A percentile compares a stretch with the other conserved stretches of the same genome.
These are phyloP conservation scores for Sogatella furcifera DNA, from an alignment of 1,140 invertebrate species.

Conservation along the genomic window DNA sequence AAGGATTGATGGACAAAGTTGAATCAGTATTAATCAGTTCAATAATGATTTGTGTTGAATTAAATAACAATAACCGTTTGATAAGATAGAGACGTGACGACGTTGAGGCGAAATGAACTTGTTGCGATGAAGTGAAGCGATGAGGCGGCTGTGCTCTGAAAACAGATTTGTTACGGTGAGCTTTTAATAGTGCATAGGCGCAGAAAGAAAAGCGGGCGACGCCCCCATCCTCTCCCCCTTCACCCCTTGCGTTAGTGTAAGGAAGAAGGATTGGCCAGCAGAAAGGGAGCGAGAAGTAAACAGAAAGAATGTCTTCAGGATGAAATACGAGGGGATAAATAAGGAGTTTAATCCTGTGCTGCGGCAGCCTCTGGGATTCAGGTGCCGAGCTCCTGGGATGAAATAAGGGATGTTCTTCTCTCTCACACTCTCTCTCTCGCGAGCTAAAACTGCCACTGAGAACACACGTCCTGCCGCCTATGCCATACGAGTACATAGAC, in stretches of 20 bases:
- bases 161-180: background rate
- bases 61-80: too few relatives aligned
- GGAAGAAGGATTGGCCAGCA: slow-evolving; percentile 1
- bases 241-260: background rate
- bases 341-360: slow-evolving; percentile 3
- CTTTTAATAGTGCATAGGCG: background rate
- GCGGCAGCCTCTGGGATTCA: slow-evolving; percentile 3
- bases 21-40: too few relatives aligned
- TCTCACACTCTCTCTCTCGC: background rate
- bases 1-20: too few relatives aligned
- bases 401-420: slow-evolving; percentile 1
- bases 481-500: background rate
- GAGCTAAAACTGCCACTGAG: background rate
- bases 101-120: too few relatives aligned
- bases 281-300: background rate
- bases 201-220: background rate
- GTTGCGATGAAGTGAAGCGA: too few relatives aligned
- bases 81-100: too few relatives aligned
- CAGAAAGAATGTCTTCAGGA: slow-evolving; percentile 4
- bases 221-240: too few relatives aligned
- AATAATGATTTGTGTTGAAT: too few relatives aligned
- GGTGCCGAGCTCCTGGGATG: background rate
- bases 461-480: background rate
- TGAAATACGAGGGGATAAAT: slow-evolving; percentile 4
- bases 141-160: background rate